Percentiles rank a stretch among this genome's conserved stretches.
Evolutionary conservation across 1,140 invertebrate genomes (phyloP).

Genomic region (Drosophila repleta): DNA sequence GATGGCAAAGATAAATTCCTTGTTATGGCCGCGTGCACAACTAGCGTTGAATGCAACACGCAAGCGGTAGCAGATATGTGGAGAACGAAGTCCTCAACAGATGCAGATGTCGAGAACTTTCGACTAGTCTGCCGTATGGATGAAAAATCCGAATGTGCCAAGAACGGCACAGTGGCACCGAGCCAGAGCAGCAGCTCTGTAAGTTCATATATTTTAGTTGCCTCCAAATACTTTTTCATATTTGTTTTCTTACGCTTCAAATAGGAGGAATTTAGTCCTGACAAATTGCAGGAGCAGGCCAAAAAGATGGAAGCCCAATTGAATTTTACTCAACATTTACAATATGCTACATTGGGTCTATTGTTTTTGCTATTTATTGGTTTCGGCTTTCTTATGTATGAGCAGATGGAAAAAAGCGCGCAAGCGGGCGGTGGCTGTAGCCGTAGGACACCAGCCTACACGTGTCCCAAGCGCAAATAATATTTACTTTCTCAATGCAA

Average conservation of each 20-base stretch:
- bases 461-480: conserved; percentile 65
- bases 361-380: conserved; percentile 46
- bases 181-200: neutral
- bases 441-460: conserved; percentile 35
- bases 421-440: neutral
- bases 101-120: conserved; percentile 68
- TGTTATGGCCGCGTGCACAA: conserved; percentile 63
- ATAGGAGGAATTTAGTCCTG: neutral
- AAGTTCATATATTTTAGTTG: neutral
- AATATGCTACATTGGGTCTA: conserved; percentile 51
- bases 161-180: neutral
- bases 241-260: neutral
- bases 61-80: conserved; percentile 61
- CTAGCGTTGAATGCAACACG: conserved; percentile 1
- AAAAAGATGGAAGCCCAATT: conserved; percentile 32
- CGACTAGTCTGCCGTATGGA: conserved; percentile 60
- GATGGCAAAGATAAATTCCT: conserved; percentile 78
- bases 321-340: conserved; percentile 53
- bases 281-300: conserved; percentile 1
- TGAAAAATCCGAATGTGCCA: conserved; percentile 9
- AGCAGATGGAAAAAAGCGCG: conserved; percentile 25
- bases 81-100: conserved; percentile 43
- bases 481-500: conserved; percentile 82
- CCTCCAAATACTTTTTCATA: no score
- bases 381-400: conserved; percentile 56